These are phyloP conservation scores for Spilosoma lubricipeda DNA, from an alignment of 2,888 invertebrate species.

Conservation along the genomic window DNA sequence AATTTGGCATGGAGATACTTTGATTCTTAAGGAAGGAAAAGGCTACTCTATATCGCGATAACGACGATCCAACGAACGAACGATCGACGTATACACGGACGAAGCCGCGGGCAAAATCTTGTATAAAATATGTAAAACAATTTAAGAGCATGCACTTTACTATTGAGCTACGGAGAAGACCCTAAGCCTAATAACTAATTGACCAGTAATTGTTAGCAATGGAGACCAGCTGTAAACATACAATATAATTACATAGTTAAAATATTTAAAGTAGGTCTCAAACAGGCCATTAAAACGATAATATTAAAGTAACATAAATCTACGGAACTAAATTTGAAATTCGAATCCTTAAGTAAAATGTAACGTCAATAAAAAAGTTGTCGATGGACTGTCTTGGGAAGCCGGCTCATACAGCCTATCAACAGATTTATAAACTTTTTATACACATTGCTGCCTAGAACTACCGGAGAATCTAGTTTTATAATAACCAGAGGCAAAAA, in stretches of 20 bases:
- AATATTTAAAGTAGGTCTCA: background rate
- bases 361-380: slow-evolving; percentile 5
- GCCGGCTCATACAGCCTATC: slow-evolving; percentile 19
- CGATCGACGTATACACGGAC: no score
- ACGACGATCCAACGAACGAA: no score
- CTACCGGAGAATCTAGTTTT: slow-evolving; percentile 13
- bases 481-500: slow-evolving; percentile 18
- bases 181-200: background rate
- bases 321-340: background rate
- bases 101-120: no score
- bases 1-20: no score
- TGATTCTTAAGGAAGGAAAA: no score
- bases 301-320: background rate
- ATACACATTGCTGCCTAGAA: slow-evolving; percentile 17
- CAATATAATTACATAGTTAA: background rate
- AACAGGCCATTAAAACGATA: background rate
- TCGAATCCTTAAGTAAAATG: background rate
- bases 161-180: background rate
- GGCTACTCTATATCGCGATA: no score
- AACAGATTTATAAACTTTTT: slow-evolving; percentile 30
- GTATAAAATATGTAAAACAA: no score
- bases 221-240: background rate
- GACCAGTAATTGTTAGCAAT: background rate
- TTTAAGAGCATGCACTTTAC: background rate
- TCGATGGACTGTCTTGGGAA: slow-evolving; percentile 11